phyloP scores from a whole-genome alignment of 1,140 invertebrate genomes.

The Euwallacea fornicatus region DNA sequence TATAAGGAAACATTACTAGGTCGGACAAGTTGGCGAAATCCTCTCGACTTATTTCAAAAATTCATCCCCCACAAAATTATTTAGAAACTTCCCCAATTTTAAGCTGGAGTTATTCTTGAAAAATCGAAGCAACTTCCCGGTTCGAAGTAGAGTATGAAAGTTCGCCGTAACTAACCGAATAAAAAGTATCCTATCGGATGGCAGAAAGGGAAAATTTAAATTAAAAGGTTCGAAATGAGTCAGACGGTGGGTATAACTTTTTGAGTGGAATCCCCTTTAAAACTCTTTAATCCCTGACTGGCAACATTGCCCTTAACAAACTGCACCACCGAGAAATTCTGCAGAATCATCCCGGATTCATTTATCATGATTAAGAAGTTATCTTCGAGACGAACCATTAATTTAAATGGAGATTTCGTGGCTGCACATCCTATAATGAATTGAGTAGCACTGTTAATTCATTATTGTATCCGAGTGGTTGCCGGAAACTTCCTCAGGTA shows the following conservation, averaged over 20 bases:
- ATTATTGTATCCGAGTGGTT: slow-evolving; percentile 21
- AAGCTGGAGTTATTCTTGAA: too few relatives aligned
- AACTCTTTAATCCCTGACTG: slow-evolving; percentile 32
- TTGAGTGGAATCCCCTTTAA: slow-evolving; percentile 12
- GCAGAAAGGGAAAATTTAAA: slow-evolving; percentile 30
- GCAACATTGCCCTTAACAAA: slow-evolving; percentile 12
- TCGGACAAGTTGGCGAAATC: too few relatives aligned
- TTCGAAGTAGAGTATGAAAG: too few relatives aligned
- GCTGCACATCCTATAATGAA: slow-evolving; percentile 43
- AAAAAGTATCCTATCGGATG: slow-evolving; percentile 19
- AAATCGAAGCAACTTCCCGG: too few relatives aligned
- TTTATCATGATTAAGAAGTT: slow-evolving; percentile 45
- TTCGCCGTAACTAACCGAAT: slow-evolving; percentile 12
- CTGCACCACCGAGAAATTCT: slow-evolving; percentile 38
- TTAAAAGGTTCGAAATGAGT: slow-evolving; percentile 28
- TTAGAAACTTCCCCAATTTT: too few relatives aligned
- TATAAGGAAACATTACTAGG: too few relatives aligned
- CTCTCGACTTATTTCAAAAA: too few relatives aligned
- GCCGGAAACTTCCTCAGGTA: slow-evolving; percentile 17
- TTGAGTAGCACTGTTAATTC: slow-evolving; percentile 40
- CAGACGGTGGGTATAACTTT: slow-evolving; percentile 14
- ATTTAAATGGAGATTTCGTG: slow-evolving; percentile 44
- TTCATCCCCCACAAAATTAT: too few relatives aligned
- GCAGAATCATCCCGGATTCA: slow-evolving; percentile 40
- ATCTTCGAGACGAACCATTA: slow-evolving; percentile 45